Evolutionary conservation across 2,888 invertebrate genomes (phyloP), one percentile per base, ranked within the genome.

Genomic region (Heteromyza rotundicornis): DNA sequence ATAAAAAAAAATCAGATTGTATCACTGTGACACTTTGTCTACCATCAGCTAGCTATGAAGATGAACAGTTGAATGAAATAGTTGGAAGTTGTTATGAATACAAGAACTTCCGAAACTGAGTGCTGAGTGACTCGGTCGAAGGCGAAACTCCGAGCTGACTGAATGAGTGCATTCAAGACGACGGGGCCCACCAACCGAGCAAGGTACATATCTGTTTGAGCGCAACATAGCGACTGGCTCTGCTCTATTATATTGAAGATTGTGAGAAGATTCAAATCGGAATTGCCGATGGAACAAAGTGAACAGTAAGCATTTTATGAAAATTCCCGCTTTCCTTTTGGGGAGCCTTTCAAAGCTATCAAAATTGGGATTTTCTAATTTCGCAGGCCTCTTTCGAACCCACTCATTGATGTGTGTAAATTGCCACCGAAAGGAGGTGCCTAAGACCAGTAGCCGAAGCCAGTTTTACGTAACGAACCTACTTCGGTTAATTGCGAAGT

Each of bases 391-490:
- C n/a, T n/a, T n/a, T n/a, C n/a, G n/a, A n/a, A n/a, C n/a, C n/a
- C n/a, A n/a, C n/a, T n/a, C n/a, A n/a, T n/a, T n/a, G n/a, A n/a
- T n/a, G n/a, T n/a, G n/a, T n/a, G n/a, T n/a, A n/a, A n/a, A n/a
- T n/a, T n/a, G n/a, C n/a, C n/a, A n/a, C 12, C 19, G 75, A 75
- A 75, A 77, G 80, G 78, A 80, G 80, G 77, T 70, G 80, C 80
- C 79, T 76, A 82, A 82, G 77, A 76, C 82, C 82, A 72, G 82
- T 79, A 82, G 82, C 81, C 77, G 79, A 79, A 76, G 79, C 66
- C 68, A 69, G 71, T 74, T 72, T 71, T 20, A 47, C 47, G 47
- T 19, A 47, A 47, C 47, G 47, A 47, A 17, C n/a, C 66, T 68
- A 64, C 72, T 71, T 71, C 69, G 69, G 68, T 68, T n/a, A 69